These are phyloP conservation scores for Rana temporaria DNA, from an alignment of 2,113 vertebrate species.

Conservation along the genomic window DNA sequence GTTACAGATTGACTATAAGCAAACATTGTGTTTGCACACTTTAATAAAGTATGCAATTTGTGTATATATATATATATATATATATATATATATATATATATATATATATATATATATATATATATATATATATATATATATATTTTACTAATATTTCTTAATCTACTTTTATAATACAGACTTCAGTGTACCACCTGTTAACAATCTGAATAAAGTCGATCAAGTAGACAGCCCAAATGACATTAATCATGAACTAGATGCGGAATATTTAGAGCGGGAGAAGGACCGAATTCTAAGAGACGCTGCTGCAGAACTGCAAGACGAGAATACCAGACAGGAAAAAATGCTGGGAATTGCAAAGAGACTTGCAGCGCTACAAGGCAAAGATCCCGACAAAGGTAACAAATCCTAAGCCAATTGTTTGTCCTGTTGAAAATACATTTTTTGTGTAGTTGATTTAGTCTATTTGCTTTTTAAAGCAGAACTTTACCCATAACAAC, in stretches of 20 bases:
- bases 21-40: too few species aligned
- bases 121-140: too few species aligned
- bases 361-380: constrained; percentile 84
- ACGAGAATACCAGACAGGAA: constrained; percentile 81
- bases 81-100: too few species aligned
- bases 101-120: too few species aligned
- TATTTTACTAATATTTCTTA: neutral
- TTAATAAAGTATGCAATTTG: too few species aligned
- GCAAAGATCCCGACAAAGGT: constrained; percentile 89
- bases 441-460: too few species aligned
- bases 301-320: constrained; percentile 81
- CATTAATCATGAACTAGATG: constrained; percentile 71
- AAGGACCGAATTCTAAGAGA: constrained; percentile 83
- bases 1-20: too few species aligned
- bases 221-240: constrained; percentile 58
- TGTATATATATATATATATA: too few species aligned
- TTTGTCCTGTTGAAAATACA: too few species aligned
- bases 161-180: constrained; percentile 60
- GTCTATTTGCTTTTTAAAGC: too few species aligned
- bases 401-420: neutral
- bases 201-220: constrained; percentile 81
- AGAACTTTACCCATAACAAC: too few species aligned
- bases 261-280: constrained; percentile 80
- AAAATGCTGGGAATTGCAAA: constrained; percentile 83
- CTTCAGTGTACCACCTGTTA: constrained; percentile 69